These are phyloP conservation scores for Trachythela sp. DNA, from an alignment of 64 coral and sea anemone genomes.

Conservation along the genomic window DNA sequence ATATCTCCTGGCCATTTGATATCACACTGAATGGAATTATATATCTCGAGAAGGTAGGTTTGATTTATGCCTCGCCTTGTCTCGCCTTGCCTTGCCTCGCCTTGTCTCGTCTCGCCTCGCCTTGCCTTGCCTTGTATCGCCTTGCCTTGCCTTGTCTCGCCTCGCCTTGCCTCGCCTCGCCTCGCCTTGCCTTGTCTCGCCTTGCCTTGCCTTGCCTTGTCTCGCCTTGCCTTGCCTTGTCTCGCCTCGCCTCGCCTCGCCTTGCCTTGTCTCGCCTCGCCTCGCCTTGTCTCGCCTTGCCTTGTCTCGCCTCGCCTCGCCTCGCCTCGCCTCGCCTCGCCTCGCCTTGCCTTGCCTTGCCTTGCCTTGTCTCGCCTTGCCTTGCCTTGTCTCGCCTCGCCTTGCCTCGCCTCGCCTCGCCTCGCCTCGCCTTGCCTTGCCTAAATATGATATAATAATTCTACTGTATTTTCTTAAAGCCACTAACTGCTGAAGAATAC, in stretches of 20 bases:
- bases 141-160: no score
- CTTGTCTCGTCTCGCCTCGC: background rate
- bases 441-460: background rate
- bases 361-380: no score
- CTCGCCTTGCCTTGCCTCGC: no score
- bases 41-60: background rate
- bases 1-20: background rate
- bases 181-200: background rate
- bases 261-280: background rate
- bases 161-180: background rate
- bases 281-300: background rate
- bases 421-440: background rate
- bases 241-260: background rate
- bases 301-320: background rate
- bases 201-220: no score
- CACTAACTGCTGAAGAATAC: background rate
- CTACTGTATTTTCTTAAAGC: background rate
- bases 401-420: background rate
- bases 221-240: background rate
- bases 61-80: background rate
- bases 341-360: background rate
- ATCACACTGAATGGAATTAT: background rate
- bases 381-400: no score
- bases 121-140: background rate
- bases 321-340: background rate